A percentile compares a stretch with the other conserved stretches of the same genome.
These are phyloP conservation scores for Meles meles DNA, from an alignment of 2,113 vertebrate genomes.

Conservation along the genomic window DNA sequence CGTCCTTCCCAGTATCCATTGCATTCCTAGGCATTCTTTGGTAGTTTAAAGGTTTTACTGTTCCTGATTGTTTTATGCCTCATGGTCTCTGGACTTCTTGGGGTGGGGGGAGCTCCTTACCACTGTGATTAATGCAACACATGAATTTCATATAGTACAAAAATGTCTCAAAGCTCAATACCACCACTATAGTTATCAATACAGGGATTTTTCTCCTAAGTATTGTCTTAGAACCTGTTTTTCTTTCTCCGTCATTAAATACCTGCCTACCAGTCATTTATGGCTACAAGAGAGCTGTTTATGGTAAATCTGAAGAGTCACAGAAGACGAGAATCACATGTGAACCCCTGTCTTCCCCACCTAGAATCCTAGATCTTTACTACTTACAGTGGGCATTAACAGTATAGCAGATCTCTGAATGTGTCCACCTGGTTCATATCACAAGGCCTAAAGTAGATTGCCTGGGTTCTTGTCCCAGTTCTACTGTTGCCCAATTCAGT, in stretches of 20 bases:
- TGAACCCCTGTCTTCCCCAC: not conserved
- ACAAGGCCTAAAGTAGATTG: not conserved
- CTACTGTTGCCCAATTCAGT: not conserved
- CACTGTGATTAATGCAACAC: not conserved
- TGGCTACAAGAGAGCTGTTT: not conserved
- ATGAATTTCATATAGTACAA: not conserved
- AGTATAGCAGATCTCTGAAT: not conserved
- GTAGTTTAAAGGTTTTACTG: not conserved
- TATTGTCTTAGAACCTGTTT: not conserved
- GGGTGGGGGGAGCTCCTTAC: not conserved
- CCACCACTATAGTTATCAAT: not conserved
- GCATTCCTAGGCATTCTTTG: not conserved
- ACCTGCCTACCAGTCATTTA: not conserved
- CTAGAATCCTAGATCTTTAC: not conserved
- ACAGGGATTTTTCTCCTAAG: not conserved
- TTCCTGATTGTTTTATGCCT: not conserved
- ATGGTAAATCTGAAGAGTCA: not conserved
- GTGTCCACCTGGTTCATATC: not conserved
- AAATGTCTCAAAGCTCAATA: not conserved
- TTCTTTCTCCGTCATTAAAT: not conserved
- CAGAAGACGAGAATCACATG: not conserved
- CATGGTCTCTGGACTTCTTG: not conserved
- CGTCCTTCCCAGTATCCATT: not conserved
- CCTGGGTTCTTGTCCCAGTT: not conserved
- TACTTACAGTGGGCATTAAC: not conserved